Conservation (phyloP, 2,113 vertebrate genomes). For the Conger conger region DNA sequence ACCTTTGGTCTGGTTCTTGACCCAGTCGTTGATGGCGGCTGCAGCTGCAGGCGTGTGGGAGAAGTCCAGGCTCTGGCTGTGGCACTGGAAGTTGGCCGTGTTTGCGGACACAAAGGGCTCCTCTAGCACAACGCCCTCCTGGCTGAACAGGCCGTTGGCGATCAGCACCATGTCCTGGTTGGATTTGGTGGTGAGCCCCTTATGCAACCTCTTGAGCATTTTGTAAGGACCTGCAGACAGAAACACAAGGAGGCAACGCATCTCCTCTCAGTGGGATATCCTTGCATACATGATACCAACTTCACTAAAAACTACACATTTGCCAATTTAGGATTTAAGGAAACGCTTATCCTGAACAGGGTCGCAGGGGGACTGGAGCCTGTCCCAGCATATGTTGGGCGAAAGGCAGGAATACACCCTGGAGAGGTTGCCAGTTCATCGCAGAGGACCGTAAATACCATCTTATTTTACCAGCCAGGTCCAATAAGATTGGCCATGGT, state of each 20-base stretch:
- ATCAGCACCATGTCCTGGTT: conserved; percentile 85
- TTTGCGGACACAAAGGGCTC: conserved; percentile 77
- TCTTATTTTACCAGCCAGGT: too few species aligned
- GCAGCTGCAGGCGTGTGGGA: conserved; percentile 71
- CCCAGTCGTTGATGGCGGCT: conserved; percentile 85
- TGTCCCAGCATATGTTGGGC: too few species aligned
- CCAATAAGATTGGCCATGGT: too few species aligned
- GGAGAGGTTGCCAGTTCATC: too few species aligned
- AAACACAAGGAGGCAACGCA: not conserved
- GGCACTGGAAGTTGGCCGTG: conserved; percentile 86
- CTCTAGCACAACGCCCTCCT: conserved; percentile 77
- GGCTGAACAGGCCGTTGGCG: conserved; percentile 85
- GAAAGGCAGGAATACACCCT: too few species aligned
- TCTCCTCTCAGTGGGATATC: not conserved
- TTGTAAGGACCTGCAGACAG: conserved; percentile 80
- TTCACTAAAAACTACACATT: not conserved
- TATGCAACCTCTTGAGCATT: conserved; percentile 89
- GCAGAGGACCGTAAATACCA: too few species aligned
- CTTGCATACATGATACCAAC: too few species aligned
- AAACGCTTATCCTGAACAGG: too few species aligned
- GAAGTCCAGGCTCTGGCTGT: conserved; percentile 76
- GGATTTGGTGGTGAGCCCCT: conserved; percentile 81
- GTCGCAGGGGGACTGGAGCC: too few species aligned
- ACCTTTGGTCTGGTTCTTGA: conserved; percentile 88
- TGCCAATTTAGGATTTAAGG: too few species aligned